These are phyloP conservation scores for Thaleichthys pacificus DNA, from an alignment of 2,797 vertebrate genomes.

Conservation along the genomic window DNA sequence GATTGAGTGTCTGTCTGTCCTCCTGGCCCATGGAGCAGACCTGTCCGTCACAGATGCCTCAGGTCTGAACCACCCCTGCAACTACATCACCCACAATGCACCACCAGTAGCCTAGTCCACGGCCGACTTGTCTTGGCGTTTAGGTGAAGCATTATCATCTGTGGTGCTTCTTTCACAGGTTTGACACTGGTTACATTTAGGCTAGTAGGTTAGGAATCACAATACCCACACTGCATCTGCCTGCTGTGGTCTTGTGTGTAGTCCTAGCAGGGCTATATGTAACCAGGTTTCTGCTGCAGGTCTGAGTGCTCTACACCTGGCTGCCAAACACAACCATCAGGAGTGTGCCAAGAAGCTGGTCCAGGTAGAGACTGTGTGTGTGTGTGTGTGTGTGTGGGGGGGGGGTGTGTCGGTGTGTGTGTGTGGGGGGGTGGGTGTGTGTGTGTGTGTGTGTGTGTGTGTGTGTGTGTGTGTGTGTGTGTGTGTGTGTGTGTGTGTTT, in stretches of 20 bases:
- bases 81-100: neutral
- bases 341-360: conserved; percentile 89
- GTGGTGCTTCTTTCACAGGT: neutral
- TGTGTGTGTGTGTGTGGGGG: neutral
- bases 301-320: conserved; percentile 89
- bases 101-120: too few relatives aligned
- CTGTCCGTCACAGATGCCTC: conserved; percentile 83
- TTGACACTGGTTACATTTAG: neutral
- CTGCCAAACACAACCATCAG: conserved; percentile 87
- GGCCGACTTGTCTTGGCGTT: too few relatives aligned
- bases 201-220: too few relatives aligned
- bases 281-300: conserved; percentile 66
- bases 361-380: conserved; percentile 77
- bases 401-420: neutral
- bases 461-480: neutral
- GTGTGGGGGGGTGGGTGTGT: too few relatives aligned
- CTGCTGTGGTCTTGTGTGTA: too few relatives aligned
- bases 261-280: too few relatives aligned
- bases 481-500: neutral
- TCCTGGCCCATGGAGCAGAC: conserved; percentile 89
- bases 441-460: neutral
- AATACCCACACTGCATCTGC: too few relatives aligned
- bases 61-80: conserved; percentile 68
- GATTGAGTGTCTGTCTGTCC: conserved; percentile 85
- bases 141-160: too few relatives aligned